These are phyloP conservation scores for Meda fulgida DNA, from an alignment of 2,797 vertebrate genomes.

Conservation along the genomic window DNA sequence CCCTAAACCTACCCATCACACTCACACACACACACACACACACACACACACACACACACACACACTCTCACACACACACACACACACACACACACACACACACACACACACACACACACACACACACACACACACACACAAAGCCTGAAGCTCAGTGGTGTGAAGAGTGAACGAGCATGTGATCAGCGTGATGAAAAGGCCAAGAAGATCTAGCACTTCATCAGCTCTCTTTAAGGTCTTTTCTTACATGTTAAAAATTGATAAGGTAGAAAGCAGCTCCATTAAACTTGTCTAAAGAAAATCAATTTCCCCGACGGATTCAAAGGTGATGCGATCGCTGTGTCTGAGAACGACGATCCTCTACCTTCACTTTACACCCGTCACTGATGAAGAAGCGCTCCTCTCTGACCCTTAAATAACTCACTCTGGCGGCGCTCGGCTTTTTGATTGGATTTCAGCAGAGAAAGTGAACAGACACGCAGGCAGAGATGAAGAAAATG, in stretches of 20 bases:
- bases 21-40: no score
- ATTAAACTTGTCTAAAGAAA: constrained; percentile 68
- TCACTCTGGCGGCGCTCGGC: neutral
- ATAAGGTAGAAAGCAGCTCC: constrained; percentile 40
- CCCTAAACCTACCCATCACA: no score
- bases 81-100: no score
- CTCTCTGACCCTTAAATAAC: neutral
- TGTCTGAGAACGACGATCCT: neutral
- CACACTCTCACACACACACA: no score
- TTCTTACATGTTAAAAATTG: constrained; percentile 46
- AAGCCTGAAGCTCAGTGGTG: neutral
- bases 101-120: no score
- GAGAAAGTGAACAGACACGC: neutral
- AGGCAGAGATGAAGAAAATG: neutral
- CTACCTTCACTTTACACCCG: neutral
- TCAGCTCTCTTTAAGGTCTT: constrained; percentile 10
- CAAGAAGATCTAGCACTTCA: constrained; percentile 43
- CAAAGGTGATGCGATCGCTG: constrained; percentile 61
- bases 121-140: no score
- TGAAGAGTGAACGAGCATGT: neutral
- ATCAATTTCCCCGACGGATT: constrained; percentile 67
- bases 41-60: no score
- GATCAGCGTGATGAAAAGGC: constrained; percentile 6
- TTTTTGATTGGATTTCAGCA: neutral
- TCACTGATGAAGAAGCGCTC: constrained; percentile 14